Conservation (phyloP, 2,113 vertebrate genomes). For the Mionectes macconnelli region DNA sequence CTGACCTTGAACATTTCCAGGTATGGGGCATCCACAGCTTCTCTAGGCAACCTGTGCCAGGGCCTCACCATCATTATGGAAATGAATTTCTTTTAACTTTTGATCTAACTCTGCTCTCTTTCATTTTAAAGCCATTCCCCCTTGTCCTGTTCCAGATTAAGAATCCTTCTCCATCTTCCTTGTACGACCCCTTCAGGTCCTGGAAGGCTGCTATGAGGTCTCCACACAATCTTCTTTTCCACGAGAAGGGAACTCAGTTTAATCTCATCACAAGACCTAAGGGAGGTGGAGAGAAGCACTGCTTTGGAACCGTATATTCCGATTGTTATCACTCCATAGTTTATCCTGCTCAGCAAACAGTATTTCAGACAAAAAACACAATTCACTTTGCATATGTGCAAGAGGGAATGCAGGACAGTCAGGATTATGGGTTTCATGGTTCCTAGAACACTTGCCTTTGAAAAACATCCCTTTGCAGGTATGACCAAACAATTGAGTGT, state of each 20-base stretch:
- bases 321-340: not conserved
- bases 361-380: not conserved
- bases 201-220: not conserved
- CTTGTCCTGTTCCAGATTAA: not conserved
- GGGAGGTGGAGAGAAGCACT: not conserved
- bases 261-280: not conserved
- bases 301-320: not conserved
- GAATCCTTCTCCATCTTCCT: not conserved
- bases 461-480: not conserved
- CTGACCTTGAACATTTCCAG: not conserved
- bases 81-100: not conserved
- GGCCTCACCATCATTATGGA: not conserved
- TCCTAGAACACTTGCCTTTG: not conserved
- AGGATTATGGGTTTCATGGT: fast-evolving
- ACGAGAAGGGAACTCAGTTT: not conserved
- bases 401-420: not conserved
- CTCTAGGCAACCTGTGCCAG: not conserved
- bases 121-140: not conserved
- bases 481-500: not conserved
- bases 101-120: not conserved
- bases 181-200: not conserved
- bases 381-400: not conserved
- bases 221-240: not conserved
- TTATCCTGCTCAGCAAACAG: not conserved
- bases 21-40: not conserved